Conservation (phyloP, 1,140 invertebrate genomes). For the Zaprionus camerounensis region DNA sequence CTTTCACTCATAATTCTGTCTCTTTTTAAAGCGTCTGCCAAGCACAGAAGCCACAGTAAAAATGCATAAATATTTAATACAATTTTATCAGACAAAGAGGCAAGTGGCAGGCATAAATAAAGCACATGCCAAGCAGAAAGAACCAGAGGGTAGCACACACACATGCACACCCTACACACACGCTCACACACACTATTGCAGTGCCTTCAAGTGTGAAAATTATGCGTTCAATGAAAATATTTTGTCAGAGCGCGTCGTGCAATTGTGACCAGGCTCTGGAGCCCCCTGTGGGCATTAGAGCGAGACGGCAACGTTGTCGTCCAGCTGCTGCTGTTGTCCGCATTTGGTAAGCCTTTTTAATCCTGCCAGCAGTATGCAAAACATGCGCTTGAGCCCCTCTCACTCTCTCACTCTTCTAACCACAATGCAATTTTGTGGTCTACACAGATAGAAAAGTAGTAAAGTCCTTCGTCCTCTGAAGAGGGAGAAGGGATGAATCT, state of each 20-base stretch:
- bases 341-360: conserved; percentile 42
- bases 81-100: conserved; percentile 32
- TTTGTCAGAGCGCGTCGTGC: conserved; percentile 28
- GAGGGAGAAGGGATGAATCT: conserved; percentile 22
- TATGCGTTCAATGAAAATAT: conserved; percentile 63
- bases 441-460: conserved; percentile 30
- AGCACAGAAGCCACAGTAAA: conserved; percentile 12
- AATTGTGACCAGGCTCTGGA: background rate
- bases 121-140: conserved; percentile 15
- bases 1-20: background rate
- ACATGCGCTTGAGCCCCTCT: conserved; percentile 25
- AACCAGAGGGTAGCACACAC: background rate
- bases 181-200: conserved; percentile 5
- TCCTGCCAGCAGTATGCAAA: conserved; percentile 49
- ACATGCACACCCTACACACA: background rate
- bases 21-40: conserved; percentile 16
- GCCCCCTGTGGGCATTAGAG: background rate
- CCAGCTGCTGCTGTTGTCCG: conserved; percentile 18
- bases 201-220: conserved; percentile 52
- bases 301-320: background rate
- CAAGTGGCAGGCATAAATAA: conserved; percentile 31
- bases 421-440: conserved; percentile 63
- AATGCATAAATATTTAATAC: conserved; percentile 46
- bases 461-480: background rate
- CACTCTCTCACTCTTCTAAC: conserved; percentile 12